These are phyloP conservation scores for Galagoides demidoff DNA, from an alignment of 2,797 vertebrate species.

Conservation along the genomic window DNA sequence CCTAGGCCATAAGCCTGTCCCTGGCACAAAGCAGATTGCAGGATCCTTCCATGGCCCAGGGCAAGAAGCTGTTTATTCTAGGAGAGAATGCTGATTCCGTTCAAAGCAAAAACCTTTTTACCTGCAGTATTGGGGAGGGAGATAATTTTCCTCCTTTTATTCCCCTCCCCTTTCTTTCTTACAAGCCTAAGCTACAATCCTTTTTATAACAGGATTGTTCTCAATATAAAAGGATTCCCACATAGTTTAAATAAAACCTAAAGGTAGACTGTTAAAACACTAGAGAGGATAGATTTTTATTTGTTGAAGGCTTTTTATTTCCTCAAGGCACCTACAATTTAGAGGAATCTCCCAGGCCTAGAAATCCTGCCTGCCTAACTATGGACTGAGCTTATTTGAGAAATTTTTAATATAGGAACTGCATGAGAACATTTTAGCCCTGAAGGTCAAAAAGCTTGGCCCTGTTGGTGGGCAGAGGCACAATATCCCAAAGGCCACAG, in stretches of 20 bases:
- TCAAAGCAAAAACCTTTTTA: constrained; percentile 75
- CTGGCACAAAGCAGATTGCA: constrained; percentile 71
- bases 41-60: constrained; percentile 63
- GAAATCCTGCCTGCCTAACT: constrained; percentile 34
- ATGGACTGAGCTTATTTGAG: constrained; percentile 54
- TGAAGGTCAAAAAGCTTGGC: constrained; percentile 48
- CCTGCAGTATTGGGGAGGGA: constrained; percentile 53
- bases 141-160: neutral
- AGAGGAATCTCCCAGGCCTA: constrained; percentile 58
- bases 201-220: constrained; percentile 51
- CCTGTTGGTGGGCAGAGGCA: constrained; percentile 1
- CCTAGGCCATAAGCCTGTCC: constrained; percentile 70
- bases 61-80: constrained; percentile 79
- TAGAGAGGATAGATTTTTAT: constrained; percentile 66
- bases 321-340: constrained; percentile 71
- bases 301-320: constrained; percentile 71
- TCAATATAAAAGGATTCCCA: constrained; percentile 64
- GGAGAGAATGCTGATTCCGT: constrained; percentile 73
- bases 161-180: neutral
- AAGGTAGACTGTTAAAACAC: constrained; percentile 63
- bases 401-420: constrained; percentile 63
- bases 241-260: constrained; percentile 70
- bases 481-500: constrained; percentile 9
- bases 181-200: constrained; percentile 54
- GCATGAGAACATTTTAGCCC: constrained; percentile 21